phyloP scores from a whole-genome alignment of 2,797 vertebrate genomes.

The Sebastolobus alascanus region DNA sequence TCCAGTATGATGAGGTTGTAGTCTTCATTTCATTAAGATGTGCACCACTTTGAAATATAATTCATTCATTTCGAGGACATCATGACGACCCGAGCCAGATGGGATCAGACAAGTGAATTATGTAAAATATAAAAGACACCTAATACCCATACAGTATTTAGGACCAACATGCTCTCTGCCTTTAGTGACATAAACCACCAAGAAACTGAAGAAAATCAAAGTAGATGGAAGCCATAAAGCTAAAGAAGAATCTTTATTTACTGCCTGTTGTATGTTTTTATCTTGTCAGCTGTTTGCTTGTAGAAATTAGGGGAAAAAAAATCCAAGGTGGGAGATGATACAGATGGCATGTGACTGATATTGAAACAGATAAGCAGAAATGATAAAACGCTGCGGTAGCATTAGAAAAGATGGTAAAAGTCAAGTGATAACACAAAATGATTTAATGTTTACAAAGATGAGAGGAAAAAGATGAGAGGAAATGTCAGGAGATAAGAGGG shows the following conservation, averaged over 20 bases:
- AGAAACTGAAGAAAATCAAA: neutral
- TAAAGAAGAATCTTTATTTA: neutral
- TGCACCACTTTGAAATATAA: neutral
- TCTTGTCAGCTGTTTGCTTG: neutral
- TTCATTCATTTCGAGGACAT: neutral
- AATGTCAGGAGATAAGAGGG: neutral
- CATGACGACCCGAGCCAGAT: neutral
- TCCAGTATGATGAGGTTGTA: neutral
- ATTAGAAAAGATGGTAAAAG: constrained; percentile 28
- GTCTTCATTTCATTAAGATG: neutral
- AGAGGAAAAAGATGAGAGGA: neutral
- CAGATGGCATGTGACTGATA: neutral
- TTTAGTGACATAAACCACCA: neutral
- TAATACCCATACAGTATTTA: neutral
- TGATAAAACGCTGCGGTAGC: constrained; percentile 11
- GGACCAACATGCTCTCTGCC: neutral
- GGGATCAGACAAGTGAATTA: neutral
- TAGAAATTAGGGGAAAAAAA: neutral
- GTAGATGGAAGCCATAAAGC: neutral
- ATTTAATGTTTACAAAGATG: neutral
- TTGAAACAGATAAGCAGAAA: neutral
- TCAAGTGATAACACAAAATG: constrained; percentile 1
- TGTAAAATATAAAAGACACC: neutral
- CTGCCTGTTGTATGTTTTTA: neutral
- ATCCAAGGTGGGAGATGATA: neutral